Percentiles rank a stretch among this genome's conserved stretches.
These are phyloP conservation scores for Eucidaris tribuloides DNA, from an alignment of 35 echinoderm and acorn worm species.

Conservation along the genomic window DNA sequence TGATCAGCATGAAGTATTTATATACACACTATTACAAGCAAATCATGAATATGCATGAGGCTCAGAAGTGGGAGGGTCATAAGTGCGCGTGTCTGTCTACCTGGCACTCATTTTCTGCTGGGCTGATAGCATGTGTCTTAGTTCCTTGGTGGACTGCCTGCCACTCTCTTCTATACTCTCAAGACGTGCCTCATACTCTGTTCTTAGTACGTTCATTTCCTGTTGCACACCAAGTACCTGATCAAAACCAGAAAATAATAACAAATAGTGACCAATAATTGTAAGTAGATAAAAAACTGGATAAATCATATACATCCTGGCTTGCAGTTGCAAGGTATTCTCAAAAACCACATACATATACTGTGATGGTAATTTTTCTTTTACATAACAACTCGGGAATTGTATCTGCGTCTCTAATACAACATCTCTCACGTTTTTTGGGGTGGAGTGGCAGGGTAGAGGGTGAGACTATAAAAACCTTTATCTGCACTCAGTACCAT, in stretches of 20 bases:
- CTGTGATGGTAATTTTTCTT: too few species aligned
- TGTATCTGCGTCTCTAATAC: too few species aligned
- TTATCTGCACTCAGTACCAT: too few species aligned
- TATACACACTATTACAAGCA: background rate
- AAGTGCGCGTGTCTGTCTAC: too few species aligned
- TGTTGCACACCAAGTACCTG: constrained; percentile 72
- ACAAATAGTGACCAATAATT: background rate
- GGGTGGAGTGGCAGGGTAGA: too few species aligned
- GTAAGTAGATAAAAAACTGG: background rate
- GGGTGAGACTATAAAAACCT: too few species aligned
- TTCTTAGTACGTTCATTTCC: constrained; percentile 65
- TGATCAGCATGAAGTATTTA: background rate
- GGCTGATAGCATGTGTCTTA: constrained; percentile 74
- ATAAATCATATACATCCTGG: too few species aligned
- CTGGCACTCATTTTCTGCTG: constrained; percentile 89
- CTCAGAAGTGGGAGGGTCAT: background rate
- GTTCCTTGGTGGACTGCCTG: constrained; percentile 65
- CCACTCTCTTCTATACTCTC: constrained; percentile 72
- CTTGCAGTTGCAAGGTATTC: too few species aligned
- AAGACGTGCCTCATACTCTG: constrained; percentile 76
- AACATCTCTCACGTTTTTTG: too few species aligned
- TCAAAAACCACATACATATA: too few species aligned
- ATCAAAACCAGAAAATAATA: background rate
- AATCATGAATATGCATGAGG: background rate
- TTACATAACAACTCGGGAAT: too few species aligned